Percentiles rank a stretch among this genome's conserved stretches.
Conservation (phyloP, 2,888 invertebrate species). For the Alsophila aescularia region DNA sequence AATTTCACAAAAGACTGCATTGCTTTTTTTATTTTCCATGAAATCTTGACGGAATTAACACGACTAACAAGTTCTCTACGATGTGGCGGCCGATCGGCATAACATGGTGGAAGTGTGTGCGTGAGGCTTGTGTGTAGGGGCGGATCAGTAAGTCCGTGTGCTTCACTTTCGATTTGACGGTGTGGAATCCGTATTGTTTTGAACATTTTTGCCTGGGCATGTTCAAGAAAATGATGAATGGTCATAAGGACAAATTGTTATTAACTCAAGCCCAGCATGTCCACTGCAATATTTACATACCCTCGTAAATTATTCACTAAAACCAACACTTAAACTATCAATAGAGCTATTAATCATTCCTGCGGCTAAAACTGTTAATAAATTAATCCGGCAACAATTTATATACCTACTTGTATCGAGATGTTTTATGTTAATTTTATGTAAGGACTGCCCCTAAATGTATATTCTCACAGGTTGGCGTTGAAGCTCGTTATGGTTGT, state of each 20-base stretch:
- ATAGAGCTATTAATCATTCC: slow-evolving; percentile 58
- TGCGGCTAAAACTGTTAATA: slow-evolving; percentile 59
- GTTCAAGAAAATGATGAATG: slow-evolving; percentile 6
- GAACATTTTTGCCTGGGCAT: neutral
- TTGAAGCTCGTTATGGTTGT: slow-evolving; percentile 13
- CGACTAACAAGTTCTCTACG: too few relatives aligned
- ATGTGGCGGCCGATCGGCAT: too few relatives aligned
- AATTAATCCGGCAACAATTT: slow-evolving; percentile 68
- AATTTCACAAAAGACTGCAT: too few relatives aligned
- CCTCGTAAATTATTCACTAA: slow-evolving; percentile 38
- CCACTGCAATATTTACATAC: slow-evolving; percentile 19
- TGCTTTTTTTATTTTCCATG: too few relatives aligned
- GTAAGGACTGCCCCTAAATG: slow-evolving; percentile 64
- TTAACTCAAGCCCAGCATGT: slow-evolving; percentile 16
- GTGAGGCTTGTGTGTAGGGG: too few relatives aligned
- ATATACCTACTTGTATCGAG: slow-evolving; percentile 61
- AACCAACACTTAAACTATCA: slow-evolving; percentile 40
- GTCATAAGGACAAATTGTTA: slow-evolving; percentile 1
- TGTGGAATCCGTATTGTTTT: too few relatives aligned
- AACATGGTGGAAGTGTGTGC: too few relatives aligned
- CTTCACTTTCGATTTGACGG: too few relatives aligned
- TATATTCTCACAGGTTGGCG: slow-evolving; percentile 58
- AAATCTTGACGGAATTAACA: too few relatives aligned
- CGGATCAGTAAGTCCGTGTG: too few relatives aligned
- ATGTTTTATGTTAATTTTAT: slow-evolving; percentile 79